These are phyloP conservation scores for Gobionotothen gibberifrons DNA, from an alignment of 2,797 vertebrate genomes.

Conservation along the genomic window DNA sequence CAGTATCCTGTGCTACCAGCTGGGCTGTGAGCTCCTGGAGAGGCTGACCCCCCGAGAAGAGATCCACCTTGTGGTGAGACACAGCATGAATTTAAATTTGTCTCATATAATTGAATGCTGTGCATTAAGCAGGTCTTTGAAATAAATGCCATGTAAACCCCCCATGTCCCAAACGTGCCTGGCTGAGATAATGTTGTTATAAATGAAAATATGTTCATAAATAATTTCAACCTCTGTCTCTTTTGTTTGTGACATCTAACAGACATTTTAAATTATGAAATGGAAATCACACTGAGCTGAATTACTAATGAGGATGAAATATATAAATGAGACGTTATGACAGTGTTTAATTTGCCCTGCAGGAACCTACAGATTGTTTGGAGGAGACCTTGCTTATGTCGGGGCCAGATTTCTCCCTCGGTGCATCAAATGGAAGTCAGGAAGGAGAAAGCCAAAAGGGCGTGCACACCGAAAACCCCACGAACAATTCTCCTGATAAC, in stretches of 20 bases:
- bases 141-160: constrained; percentile 10
- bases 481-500: constrained; percentile 84
- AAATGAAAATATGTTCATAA: background rate
- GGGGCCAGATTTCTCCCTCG: constrained; percentile 88
- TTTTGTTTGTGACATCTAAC: background rate
- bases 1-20: constrained; percentile 98
- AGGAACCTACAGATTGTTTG: constrained; percentile 96
- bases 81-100: constrained; percentile 27
- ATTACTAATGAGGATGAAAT: background rate
- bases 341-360: constrained; percentile 33
- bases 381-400: constrained; percentile 94
- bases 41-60: constrained; percentile 95
- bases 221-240: background rate
- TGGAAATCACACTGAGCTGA: background rate
- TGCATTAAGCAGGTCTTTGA: constrained; percentile 20
- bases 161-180: background rate
- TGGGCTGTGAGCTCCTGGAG: constrained; percentile 96
- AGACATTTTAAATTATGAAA: constrained; percentile 6
- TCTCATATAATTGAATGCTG: constrained; percentile 41
- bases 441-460: constrained; percentile 82
- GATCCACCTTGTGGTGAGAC: constrained; percentile 95
- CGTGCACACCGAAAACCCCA: constrained; percentile 87
- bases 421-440: constrained; percentile 86
- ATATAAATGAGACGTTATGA: background rate
- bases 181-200: background rate